Conservation (phyloP, 1,140 invertebrate genomes). For the Drosophila nigrodunni region DNA sequence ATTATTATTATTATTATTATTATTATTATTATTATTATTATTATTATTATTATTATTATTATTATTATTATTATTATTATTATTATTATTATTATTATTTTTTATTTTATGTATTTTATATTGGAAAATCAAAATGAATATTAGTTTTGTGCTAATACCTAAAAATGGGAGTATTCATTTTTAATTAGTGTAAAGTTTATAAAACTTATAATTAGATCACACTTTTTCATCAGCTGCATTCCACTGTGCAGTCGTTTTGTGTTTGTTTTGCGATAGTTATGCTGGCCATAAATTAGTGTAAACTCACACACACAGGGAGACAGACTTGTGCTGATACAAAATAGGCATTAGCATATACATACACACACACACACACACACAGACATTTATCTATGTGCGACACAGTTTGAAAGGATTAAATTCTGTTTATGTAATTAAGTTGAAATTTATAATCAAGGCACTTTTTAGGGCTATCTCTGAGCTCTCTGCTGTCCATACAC, state of each 20-base stretch:
- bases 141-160: no score
- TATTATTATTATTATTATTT: no score
- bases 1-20: no score
- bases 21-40: no score
- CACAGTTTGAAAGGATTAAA: conserved; percentile 81
- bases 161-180: no score
- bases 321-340: conserved; percentile 27
- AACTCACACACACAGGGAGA: conserved; percentile 41
- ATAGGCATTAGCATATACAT: conserved; percentile 50
- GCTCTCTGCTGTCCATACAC: not conserved
- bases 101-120: no score
- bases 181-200: no score
- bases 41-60: no score
- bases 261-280: conserved; percentile 67
- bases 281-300: conserved; percentile 77
- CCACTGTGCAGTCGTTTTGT: conserved; percentile 51
- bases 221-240: not conserved
- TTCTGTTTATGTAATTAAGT: conserved; percentile 83
- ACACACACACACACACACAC: conserved; percentile 7
- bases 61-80: no score
- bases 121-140: no score
- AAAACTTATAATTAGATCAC: no score
- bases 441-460: conserved; percentile 83
- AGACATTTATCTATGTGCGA: conserved; percentile 40
- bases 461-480: conserved; percentile 37